Evolutionary conservation across 1,140 invertebrate species (phyloP).

Genomic region (Drosophila subpulchrella): DNA sequence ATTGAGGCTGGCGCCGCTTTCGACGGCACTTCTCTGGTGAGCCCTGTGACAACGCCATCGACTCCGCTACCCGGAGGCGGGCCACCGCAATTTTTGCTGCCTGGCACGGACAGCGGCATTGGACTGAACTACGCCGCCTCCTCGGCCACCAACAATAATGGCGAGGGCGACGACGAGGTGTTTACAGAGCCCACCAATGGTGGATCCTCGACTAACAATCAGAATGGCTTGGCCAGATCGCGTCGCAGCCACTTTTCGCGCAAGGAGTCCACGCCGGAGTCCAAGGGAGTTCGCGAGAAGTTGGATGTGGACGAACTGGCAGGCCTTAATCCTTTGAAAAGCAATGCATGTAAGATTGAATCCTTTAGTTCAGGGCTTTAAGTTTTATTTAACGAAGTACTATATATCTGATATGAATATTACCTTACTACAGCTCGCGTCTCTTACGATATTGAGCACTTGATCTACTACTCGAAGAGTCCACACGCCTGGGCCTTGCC

Average conservation of each 20-base stretch:
- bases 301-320: slow-evolving; percentile 48
- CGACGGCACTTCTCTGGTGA: slow-evolving; percentile 70
- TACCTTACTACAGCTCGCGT: slow-evolving; percentile 58
- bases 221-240: slow-evolving; percentile 77
- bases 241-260: slow-evolving; percentile 84
- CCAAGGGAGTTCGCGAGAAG: slow-evolving; percentile 58
- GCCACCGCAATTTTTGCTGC: slow-evolving; percentile 73
- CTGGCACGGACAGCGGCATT: slow-evolving; percentile 81
- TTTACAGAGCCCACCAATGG: slow-evolving; percentile 64
- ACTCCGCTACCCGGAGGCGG: slow-evolving; percentile 73
- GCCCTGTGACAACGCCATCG: slow-evolving; percentile 77
- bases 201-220: slow-evolving; percentile 40
- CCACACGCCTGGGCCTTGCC: slow-evolving; percentile 79
- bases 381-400: background rate
- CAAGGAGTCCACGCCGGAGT: slow-evolving; percentile 81
- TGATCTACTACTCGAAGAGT: slow-evolving; percentile 81
- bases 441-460: slow-evolving; percentile 78
- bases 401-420: background rate
- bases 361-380: background rate
- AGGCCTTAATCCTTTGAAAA: slow-evolving; percentile 38
- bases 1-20: slow-evolving; percentile 82
- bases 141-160: slow-evolving; percentile 56
- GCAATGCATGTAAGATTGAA: slow-evolving; percentile 58
- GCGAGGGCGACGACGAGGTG: slow-evolving; percentile 81
- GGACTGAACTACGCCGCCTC: slow-evolving; percentile 69